These are phyloP conservation scores for Furcula furcula DNA, from an alignment of 2,888 invertebrate genomes.

Conservation along the genomic window DNA sequence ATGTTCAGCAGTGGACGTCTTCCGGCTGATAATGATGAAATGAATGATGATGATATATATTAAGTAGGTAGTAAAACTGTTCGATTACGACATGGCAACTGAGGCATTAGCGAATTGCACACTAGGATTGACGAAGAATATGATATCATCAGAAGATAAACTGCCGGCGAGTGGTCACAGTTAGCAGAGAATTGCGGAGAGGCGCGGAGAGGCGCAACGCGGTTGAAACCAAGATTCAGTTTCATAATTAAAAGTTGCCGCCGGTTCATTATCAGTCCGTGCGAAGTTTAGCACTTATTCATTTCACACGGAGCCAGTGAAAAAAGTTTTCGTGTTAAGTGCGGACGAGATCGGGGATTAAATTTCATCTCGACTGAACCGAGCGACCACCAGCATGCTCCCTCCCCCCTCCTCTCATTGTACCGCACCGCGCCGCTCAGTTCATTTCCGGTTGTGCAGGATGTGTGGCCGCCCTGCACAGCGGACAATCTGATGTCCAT, in stretches of 20 bases:
- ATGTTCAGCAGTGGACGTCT: too few relatives aligned
- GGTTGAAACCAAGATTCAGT: slow-evolving; percentile 27
- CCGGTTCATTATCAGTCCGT: slow-evolving; percentile 39
- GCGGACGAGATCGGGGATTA: slow-evolving; percentile 24
- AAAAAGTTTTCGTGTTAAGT: slow-evolving; percentile 30
- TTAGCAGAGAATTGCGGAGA: not conserved
- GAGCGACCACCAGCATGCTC: not conserved
- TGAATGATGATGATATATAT: too few relatives aligned
- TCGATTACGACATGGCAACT: too few relatives aligned
- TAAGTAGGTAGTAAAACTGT: too few relatives aligned
- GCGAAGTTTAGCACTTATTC: slow-evolving; percentile 37
- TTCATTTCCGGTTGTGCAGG: too few relatives aligned
- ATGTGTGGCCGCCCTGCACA: too few relatives aligned
- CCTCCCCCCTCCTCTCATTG: not conserved
- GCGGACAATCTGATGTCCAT: too few relatives aligned
- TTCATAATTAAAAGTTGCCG: slow-evolving; percentile 44
- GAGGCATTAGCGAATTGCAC: not conserved
- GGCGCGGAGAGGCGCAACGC: slow-evolving; percentile 3
- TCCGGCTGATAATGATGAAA: too few relatives aligned
- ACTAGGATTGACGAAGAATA: not conserved
- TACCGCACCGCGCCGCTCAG: not conserved
- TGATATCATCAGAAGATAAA: not conserved
- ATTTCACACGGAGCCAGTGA: slow-evolving; percentile 28
- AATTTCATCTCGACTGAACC: slow-evolving; percentile 7
- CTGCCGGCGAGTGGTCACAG: not conserved